Base-by-base conservation (phyloP, 1,140 invertebrate genomes). In the Teleopsis dalmanni region DNA sequence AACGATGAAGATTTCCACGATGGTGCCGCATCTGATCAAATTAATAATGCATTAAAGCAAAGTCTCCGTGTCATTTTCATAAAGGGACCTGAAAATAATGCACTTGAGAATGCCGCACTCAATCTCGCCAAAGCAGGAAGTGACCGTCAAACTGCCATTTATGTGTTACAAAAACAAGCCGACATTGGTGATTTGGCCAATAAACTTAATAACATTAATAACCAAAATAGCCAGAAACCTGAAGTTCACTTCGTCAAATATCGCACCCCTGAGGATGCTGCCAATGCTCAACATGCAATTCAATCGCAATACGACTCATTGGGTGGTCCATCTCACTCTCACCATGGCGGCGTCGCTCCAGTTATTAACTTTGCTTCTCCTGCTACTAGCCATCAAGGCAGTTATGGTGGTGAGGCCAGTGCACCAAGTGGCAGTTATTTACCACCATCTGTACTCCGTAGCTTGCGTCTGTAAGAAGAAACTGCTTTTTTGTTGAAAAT, bases 161-260 rank as follows among this genome's bases (percentile, higher is more conserved):
- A 67, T 48, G 61, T 67, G 0, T 53, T 67, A 0, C 62, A 58
- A 51, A 67, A 67, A 43, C 65, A 67, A 56, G 60, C 65, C 1
- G 60, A 67, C 25, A 53, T 67, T 21, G 55, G 59, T 4, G 60
- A 59, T 36, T 51, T 67, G 36, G 57, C 58, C 36, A 55, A 59
- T 50, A 58, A 59, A 47, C 27, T 67, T 18, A 37, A 51, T 13
- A 9, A 21, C n/a, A 6, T 21, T 26, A 26, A 46, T 7, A 23
- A 40, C 23, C 27, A 45, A 11, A 62, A 57, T 16, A 54, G 57
- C 45, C 56, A 56, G 43, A 67, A 67, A 51, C 65, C 64, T 27
- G 61, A 65, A 41, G 65, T 67, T 3, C 64, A 67, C 48, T 67
- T 67, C 16, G 62, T 67, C 31, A 67, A 67, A 47, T 67, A 67